Evolutionary conservation across 2,888 invertebrate species (phyloP).

Genomic region (Philonicus albiceps): DNA sequence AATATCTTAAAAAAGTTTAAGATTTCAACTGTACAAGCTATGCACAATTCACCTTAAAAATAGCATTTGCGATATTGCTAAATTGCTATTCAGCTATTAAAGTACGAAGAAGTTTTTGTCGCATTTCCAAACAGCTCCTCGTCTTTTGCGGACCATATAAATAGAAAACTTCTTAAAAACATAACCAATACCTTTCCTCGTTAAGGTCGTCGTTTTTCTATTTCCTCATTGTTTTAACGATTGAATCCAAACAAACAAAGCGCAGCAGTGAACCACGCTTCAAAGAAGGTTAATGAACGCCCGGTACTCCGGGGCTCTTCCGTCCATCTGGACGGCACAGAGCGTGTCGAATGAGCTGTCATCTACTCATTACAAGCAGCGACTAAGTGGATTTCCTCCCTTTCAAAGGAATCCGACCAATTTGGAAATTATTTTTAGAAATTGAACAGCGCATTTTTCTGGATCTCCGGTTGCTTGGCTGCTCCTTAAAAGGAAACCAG

Average conservation of each 20-base stretch:
- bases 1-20: too few relatives aligned
- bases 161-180: not conserved
- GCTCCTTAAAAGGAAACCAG: not conserved
- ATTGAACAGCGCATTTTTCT: not conserved
- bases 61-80: too few relatives aligned
- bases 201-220: not conserved
- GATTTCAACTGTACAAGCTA: too few relatives aligned
- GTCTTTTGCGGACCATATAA: too few relatives aligned
- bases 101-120: too few relatives aligned
- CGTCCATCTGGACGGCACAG: not conserved
- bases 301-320: not conserved
- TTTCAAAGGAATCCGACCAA: conserved; percentile 27
- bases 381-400: conserved; percentile 29
- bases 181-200: not conserved
- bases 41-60: too few relatives aligned
- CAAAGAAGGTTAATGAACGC: not conserved
- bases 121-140: too few relatives aligned
- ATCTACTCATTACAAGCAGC: conserved; percentile 24
- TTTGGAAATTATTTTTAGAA: conserved; percentile 5
- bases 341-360: conserved; percentile 15
- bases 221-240: not conserved
- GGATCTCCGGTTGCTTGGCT: not conserved
- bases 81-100: too few relatives aligned
- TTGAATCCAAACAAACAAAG: not conserved
- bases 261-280: not conserved